Conservation (phyloP, 2,113 vertebrate genomes). For the Cyanoderma ruficeps region DNA sequence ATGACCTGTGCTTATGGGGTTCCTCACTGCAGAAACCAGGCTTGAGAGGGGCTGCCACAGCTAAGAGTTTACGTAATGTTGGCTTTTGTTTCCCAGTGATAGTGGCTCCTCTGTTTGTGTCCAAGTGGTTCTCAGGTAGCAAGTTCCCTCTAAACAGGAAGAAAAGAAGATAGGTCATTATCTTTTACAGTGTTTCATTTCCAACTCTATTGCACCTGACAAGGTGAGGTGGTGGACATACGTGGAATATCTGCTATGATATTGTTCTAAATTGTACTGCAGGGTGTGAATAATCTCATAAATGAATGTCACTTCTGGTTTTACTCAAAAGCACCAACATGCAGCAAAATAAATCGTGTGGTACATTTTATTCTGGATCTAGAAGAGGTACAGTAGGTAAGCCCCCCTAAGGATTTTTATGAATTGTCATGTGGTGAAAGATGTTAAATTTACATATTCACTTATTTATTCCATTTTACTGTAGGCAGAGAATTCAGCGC, state of each 20-base stretch:
- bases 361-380: slow-evolving; percentile 39
- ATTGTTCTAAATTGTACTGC: slow-evolving; percentile 36
- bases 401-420: neutral
- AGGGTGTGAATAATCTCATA: slow-evolving; percentile 35
- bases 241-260: slow-evolving; percentile 24
- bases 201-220: neutral
- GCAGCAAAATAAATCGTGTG: slow-evolving; percentile 3
- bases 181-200: slow-evolving; percentile 20
- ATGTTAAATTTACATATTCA: slow-evolving; percentile 51
- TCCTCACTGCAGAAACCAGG: neutral
- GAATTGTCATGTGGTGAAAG: slow-evolving; percentile 15
- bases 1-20: neutral
- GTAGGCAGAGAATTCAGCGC: slow-evolving; percentile 85
- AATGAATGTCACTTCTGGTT: slow-evolving; percentile 45
- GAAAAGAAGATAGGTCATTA: neutral
- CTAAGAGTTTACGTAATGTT: neutral
- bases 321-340: slow-evolving; percentile 54
- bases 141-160: neutral
- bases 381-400: slow-evolving; percentile 31
- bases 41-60: neutral
- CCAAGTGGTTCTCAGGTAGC: neutral
- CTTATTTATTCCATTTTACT: slow-evolving; percentile 48
- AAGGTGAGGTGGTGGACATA: slow-evolving; percentile 25
- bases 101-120: neutral
- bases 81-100: neutral